phyloP scores from a whole-genome alignment of 2,888 invertebrate genomes.

The Harpagoxenus sublaevis region DNA sequence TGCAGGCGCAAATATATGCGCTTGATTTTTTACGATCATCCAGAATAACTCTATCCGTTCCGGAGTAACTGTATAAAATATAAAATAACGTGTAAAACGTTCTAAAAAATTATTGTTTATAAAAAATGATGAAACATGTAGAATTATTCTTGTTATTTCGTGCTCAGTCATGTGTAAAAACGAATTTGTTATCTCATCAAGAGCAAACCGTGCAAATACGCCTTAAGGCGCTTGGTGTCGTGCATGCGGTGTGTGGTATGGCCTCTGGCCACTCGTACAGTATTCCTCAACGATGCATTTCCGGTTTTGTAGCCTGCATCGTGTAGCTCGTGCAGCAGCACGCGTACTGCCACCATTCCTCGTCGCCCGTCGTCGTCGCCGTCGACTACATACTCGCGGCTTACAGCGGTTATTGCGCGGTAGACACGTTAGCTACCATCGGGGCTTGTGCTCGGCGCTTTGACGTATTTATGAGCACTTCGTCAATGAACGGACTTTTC shows the following conservation, averaged over 20 bases:
- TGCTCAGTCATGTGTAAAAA: slow-evolving; percentile 17
- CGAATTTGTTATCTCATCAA: slow-evolving; percentile 7
- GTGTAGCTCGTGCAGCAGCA: slow-evolving; percentile 31
- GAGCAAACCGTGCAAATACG: slow-evolving; percentile 30
- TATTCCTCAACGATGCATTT: slow-evolving; percentile 69
- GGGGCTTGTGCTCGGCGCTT: slow-evolving; percentile 28
- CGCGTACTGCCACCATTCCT: slow-evolving; percentile 35
- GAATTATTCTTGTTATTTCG: neutral
- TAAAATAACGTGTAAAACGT: neutral
- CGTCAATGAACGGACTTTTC: slow-evolving; percentile 68
- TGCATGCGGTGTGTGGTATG: slow-evolving; percentile 56
- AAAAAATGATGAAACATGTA: neutral
- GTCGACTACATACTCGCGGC: slow-evolving; percentile 28
- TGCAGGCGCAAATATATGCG: neutral
- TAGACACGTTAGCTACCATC: slow-evolving; percentile 64
- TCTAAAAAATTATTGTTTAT: slow-evolving; percentile 1
- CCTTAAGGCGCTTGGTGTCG: slow-evolving; percentile 39
- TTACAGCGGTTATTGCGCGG: slow-evolving; percentile 38
- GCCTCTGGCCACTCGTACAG: slow-evolving; percentile 61
- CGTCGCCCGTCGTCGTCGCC: slow-evolving; percentile 39
- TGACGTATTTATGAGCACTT: slow-evolving; percentile 72
- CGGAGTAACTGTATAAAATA: neutral
- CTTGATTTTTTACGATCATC: neutral
- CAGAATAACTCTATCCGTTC: slow-evolving; percentile 5
- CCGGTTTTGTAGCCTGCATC: slow-evolving; percentile 71